phyloP scores from a whole-genome alignment of 2,888 invertebrate genomes.

The Limnephilus rhombicus region DNA sequence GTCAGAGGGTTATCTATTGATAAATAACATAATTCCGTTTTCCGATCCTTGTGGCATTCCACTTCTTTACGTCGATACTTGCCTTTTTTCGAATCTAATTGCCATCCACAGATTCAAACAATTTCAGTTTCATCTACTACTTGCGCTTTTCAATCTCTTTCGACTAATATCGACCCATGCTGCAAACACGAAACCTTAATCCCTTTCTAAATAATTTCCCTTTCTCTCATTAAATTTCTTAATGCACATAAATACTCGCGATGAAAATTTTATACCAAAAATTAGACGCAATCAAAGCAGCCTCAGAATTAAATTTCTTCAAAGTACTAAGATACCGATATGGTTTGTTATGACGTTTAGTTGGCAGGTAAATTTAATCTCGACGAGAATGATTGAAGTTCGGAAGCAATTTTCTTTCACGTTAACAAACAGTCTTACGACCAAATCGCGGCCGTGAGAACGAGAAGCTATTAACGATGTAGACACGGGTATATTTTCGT shows the following conservation, averaged over 20 bases:
- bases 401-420: slow-evolving; percentile 17
- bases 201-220: not conserved
- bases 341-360: not conserved
- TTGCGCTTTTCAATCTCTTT: not conserved
- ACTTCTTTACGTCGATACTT: not conserved
- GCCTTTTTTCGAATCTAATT: not conserved
- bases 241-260: not conserved
- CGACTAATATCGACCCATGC: not conserved
- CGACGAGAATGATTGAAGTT: not conserved
- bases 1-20: not conserved
- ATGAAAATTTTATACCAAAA: not conserved
- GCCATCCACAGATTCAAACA: not conserved
- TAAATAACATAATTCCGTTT: not conserved
- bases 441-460: slow-evolving; percentile 13
- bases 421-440: slow-evolving; percentile 9
- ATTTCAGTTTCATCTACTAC: not conserved
- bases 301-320: not conserved
- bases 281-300: not conserved
- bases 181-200: not conserved
- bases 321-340: not conserved
- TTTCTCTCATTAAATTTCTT: slow-evolving; percentile 1
- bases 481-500: slow-evolving; percentile 9
- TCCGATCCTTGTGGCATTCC: not conserved
- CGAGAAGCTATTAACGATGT: not conserved
- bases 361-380: not conserved